Percentiles rank a stretch among this genome's conserved stretches.
Conservation (phyloP, 2,113 vertebrate species). For the Cyprinodon brontotheroides region DNA sequence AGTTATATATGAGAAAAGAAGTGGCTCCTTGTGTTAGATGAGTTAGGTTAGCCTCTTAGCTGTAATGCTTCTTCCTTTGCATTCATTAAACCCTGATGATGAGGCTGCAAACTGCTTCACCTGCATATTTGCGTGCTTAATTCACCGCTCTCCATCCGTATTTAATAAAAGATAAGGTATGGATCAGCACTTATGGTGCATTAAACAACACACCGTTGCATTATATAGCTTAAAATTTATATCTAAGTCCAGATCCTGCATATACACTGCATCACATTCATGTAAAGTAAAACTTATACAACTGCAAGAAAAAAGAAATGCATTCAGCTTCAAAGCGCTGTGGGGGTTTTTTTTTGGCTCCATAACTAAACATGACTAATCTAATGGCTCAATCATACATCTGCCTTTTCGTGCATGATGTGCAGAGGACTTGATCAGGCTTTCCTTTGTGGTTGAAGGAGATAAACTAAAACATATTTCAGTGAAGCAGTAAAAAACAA, state of each 20-base stretch:
- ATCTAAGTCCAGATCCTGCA: constrained; percentile 37
- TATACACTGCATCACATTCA: constrained; percentile 15
- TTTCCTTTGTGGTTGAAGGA: background rate
- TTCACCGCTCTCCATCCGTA: constrained; percentile 45
- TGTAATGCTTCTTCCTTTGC: constrained; percentile 54
- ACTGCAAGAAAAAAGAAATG: background rate
- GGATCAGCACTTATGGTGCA: constrained; percentile 68
- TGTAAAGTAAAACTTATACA: background rate
- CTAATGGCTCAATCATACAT: too few relatives aligned
- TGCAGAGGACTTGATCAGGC: too few relatives aligned
- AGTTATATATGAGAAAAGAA: background rate
- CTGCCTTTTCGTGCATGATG: too few relatives aligned
- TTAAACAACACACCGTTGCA: constrained; percentile 55
- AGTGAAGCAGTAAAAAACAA: too few relatives aligned
- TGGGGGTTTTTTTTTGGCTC: background rate
- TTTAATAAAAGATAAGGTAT: constrained; percentile 55
- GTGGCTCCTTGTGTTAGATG: constrained; percentile 28
- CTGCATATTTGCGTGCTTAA: constrained; percentile 45
- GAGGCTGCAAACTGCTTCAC: constrained; percentile 40
- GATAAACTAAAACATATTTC: background rate
- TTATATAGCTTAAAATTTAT: constrained; percentile 24
- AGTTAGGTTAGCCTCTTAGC: background rate
- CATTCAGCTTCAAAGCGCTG: background rate
- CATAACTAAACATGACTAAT: background rate
- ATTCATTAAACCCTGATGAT: constrained; percentile 48